Percentiles rank a stretch among this genome's conserved stretches.
phyloP scores from a whole-genome alignment of 2,888 invertebrate genomes.

The Rotaria magnacalcarata region DNA sequence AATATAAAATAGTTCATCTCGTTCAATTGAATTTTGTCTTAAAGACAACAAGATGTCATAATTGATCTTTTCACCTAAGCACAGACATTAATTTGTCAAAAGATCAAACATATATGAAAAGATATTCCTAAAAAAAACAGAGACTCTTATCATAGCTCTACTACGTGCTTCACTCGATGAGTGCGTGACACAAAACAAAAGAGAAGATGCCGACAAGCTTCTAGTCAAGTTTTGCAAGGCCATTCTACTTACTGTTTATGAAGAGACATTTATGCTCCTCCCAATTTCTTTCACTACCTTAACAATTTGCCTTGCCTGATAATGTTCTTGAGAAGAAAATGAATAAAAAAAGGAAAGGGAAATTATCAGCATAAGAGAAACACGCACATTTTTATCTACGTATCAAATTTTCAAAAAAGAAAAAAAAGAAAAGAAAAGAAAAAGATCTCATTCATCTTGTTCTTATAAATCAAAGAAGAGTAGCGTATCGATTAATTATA shows the following conservation, averaged over 20 bases:
- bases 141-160: constrained; percentile 1
- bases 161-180: neutral
- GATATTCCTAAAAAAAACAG: neutral
- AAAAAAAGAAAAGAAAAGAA: neutral
- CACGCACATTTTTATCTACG: neutral
- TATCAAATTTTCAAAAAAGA: neutral
- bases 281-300: neutral
- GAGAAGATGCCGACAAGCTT: constrained; percentile 10
- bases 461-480: neutral
- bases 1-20: neutral
- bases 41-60: neutral
- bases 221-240: neutral
- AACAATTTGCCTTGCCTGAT: neutral
- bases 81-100: constrained; percentile 14
- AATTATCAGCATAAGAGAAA: neutral
- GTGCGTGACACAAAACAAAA: constrained; percentile 16
- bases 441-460: neutral
- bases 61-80: neutral
- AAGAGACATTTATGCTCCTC: constrained; percentile 21
- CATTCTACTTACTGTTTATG: neutral
- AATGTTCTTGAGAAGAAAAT: neutral
- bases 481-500: neutral
- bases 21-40: neutral
- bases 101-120: neutral
- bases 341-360: neutral